Base-by-base conservation (phyloP, 2,113 vertebrate genomes). In the Hystrix cristata region DNA sequence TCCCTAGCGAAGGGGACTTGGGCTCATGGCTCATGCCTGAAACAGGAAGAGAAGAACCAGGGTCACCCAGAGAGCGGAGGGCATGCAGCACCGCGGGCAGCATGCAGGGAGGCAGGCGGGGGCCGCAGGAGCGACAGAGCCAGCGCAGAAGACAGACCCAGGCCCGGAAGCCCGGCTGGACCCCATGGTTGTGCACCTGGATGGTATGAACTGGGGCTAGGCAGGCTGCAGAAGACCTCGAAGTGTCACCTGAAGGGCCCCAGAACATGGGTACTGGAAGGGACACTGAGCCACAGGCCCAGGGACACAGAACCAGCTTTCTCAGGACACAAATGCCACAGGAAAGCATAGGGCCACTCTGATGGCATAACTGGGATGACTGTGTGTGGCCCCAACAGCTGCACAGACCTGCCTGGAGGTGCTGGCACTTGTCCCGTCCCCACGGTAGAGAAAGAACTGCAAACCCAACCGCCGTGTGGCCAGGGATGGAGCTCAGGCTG, bases 1-100 rank as follows among this genome's bases (percentile, higher is more conserved):
- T 99, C 99, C 99, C 99, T 99, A 99, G 98, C 79, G 99, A 99
- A 99, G 99, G 99, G 97, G 99, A 99, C 99, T 99, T 99, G 99
- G 99, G 99, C 99, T 99, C 99, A 99, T 99, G 99, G 99, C 99
- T 99, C 99, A 99, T 99, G 99, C 99, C 99, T 99, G 99, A 51
- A 97, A 98, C 0, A 97, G 98, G 91, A 98, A 98, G 96, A 98
- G 96, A 98, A 98, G 84, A 98, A 97, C 83, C 46, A 1, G 0
- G 53, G 84, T 99, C 96, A 98, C 96, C 72, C 90, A 86, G 86
- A 94, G 86, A 91, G 96, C 51, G 96, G 95, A 92, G 92, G 21
- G 48, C 69, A 62, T 53, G 94, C 89, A 90, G 92, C 59, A 78
- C 29, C 8, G 88, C 29, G 1, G 78, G 78, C 23, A 5, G 55